These are phyloP conservation scores for Tetropium fuscum DNA, from an alignment of 2,888 invertebrate genomes.

Conservation along the genomic window DNA sequence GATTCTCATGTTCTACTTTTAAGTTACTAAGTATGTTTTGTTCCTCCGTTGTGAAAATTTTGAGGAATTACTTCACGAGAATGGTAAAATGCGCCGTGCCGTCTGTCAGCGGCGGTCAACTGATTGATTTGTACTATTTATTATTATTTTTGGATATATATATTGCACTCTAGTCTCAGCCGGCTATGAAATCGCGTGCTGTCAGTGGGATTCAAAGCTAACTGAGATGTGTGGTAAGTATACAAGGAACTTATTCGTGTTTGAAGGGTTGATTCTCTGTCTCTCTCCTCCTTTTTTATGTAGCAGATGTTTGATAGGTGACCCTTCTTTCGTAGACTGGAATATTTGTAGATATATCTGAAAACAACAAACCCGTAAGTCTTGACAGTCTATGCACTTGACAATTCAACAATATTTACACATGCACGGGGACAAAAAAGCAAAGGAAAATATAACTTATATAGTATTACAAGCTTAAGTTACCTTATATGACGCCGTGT, in stretches of 20 bases:
- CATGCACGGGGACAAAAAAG: too few species aligned
- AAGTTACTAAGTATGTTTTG: conserved; percentile 67
- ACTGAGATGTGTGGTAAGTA: conserved; percentile 38
- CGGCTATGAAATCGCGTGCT: conserved; percentile 20
- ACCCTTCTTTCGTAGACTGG: conserved; percentile 38
- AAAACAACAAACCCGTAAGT: conserved; percentile 35
- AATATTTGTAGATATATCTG: conserved; percentile 45
- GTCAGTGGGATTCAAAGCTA: conserved; percentile 28
- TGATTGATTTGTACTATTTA: conserved; percentile 38
- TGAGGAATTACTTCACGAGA: conserved; percentile 52
- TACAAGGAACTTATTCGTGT: conserved; percentile 31
- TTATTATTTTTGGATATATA: too few species aligned
- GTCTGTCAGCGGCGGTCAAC: conserved; percentile 35
- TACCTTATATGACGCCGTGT: too few species aligned
- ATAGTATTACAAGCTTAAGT: too few species aligned
- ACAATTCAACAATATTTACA: too few species aligned
- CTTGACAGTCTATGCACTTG: too few species aligned
- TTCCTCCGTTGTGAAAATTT: conserved; percentile 67
- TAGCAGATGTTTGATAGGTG: conserved; percentile 45
- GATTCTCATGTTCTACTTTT: conserved; percentile 74
- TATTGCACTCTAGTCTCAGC: conserved; percentile 38
- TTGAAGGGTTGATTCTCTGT: conserved; percentile 38
- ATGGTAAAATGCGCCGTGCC: conserved; percentile 46
- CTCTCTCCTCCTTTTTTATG: conserved; percentile 34
- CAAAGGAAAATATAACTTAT: too few species aligned